phyloP scores from a whole-genome alignment of 2,888 invertebrate genomes.

The Melipona beecheii region DNA sequence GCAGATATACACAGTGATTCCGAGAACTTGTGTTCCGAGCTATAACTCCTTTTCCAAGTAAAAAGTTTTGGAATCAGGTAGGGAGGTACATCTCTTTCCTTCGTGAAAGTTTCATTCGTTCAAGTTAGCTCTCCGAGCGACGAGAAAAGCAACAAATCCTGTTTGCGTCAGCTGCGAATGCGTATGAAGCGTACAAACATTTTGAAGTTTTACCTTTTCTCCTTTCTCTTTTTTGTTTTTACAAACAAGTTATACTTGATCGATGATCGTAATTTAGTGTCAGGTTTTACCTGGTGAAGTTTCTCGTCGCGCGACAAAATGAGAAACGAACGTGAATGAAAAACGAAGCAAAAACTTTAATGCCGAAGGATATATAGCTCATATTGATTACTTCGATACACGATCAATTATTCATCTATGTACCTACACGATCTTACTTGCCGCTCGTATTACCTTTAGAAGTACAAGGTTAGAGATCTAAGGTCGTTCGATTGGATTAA shows the following conservation, averaged over 20 bases:
- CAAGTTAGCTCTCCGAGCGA: too few species aligned
- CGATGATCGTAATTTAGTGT: neutral
- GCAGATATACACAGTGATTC: neutral
- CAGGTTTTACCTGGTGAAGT: neutral
- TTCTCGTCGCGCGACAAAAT: neutral
- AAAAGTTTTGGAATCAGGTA: neutral
- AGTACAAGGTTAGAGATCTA: constrained; percentile 40
- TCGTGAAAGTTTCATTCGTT: neutral
- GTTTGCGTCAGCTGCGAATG: neutral
- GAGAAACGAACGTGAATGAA: constrained; percentile 13
- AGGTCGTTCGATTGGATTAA: constrained; percentile 34
- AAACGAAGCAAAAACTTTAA: constrained; percentile 2
- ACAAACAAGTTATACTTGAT: neutral
- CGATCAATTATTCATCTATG: constrained; percentile 77
- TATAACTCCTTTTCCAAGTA: neutral
- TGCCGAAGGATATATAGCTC: constrained; percentile 49
- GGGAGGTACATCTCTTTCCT: neutral
- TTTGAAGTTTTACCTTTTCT: neutral
- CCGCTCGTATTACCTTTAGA: constrained; percentile 56
- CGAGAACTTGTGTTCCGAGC: neutral
- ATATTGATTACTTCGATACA: constrained; percentile 76
- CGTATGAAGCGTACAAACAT: neutral
- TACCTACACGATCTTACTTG: constrained; percentile 68
- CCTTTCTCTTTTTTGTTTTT: neutral
- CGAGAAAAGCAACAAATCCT: neutral